Percentiles rank a stretch among this genome's conserved stretches.
Evolutionary conservation across 2,888 invertebrate species (phyloP).

Genomic region (Pyralis farinalis): DNA sequence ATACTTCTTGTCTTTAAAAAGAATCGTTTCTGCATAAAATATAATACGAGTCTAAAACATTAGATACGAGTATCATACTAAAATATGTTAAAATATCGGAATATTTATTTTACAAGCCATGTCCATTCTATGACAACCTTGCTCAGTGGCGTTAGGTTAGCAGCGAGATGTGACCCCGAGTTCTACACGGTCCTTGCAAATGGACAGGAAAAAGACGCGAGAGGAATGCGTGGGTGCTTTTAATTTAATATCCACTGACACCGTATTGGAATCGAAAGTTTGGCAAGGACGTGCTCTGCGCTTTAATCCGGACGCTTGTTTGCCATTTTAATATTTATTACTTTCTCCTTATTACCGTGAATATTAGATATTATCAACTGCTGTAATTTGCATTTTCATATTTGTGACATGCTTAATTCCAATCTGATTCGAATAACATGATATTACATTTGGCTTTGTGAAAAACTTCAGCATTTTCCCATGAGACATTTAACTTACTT

Average conservation of each 20-base stretch:
- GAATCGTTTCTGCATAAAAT: too few relatives aligned
- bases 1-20: too few relatives aligned
- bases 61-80: too few relatives aligned
- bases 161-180: conserved; percentile 70
- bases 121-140: conserved; percentile 42
- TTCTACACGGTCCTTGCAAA: conserved; percentile 77
- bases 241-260: conserved; percentile 81
- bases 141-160: conserved; percentile 47
- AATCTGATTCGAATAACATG: too few relatives aligned
- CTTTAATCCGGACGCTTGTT: conserved; percentile 55
- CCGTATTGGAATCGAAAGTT: conserved; percentile 79
- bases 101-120: conserved; percentile 22
- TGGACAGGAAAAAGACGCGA: conserved; percentile 80
- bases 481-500: too few relatives aligned
- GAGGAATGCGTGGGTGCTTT: conserved; percentile 78
- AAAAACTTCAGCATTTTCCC: too few relatives aligned
- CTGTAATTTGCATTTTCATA: too few relatives aligned
- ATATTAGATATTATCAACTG: conserved; percentile 47
- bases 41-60: too few relatives aligned
- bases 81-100: too few relatives aligned
- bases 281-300: conserved; percentile 65
- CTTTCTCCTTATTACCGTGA: conserved; percentile 35
- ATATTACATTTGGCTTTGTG: too few relatives aligned
- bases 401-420: too few relatives aligned
- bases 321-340: conserved; percentile 61